Evolutionary conservation across 2,113 vertebrate species (phyloP), one percentile per base, ranked within the genome.

Genomic region (Mola mola): DNA sequence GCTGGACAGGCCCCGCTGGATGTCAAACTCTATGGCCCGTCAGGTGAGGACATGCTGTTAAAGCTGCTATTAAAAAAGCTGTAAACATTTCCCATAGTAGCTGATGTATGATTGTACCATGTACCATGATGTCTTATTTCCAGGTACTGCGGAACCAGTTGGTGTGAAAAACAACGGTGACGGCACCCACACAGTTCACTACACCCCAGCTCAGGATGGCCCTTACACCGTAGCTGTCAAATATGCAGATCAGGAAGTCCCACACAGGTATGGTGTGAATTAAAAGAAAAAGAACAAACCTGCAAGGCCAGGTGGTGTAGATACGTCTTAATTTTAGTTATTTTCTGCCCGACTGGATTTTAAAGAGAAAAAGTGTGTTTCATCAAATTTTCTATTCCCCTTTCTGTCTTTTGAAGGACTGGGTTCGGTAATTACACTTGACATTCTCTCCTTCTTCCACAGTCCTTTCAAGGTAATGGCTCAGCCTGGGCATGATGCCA

Each of bases 401-500:
- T 62, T 50, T 66, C 47, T 58, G 11, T 59, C 48, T 72, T 55
- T 22, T 69, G 29, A 49, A 22, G 40, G 20, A 25, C 55, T 69
- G 17, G 13, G 4, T 58, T 69, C 50, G 55, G 25, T 66, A 72
- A 82, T 83, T 58, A 72, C 26, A 28, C 46, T 60, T 50, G 20
- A 28, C 40, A 51, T 64, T 65, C 38, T 68, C 50, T 71, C 19
- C 19, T 51, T 53, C 49, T 20, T 63, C 37, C 68, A 6, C 82
- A 98, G 96, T 84, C 95, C 96, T 19, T 98, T 96, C 89, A 98
- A 98, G 88, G 93, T 98, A 66, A 94, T 93, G 52, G 94, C 93
- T 20, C 90, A 94, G 76, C 96, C 96, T 2, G 90, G 92, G 31
- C 94, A 98, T 0, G 96, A 98, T 0, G 96, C 96, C 87, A 98